Conservation (phyloP, 2,113 vertebrate species). For the Hippocampus abdominalis region DNA sequence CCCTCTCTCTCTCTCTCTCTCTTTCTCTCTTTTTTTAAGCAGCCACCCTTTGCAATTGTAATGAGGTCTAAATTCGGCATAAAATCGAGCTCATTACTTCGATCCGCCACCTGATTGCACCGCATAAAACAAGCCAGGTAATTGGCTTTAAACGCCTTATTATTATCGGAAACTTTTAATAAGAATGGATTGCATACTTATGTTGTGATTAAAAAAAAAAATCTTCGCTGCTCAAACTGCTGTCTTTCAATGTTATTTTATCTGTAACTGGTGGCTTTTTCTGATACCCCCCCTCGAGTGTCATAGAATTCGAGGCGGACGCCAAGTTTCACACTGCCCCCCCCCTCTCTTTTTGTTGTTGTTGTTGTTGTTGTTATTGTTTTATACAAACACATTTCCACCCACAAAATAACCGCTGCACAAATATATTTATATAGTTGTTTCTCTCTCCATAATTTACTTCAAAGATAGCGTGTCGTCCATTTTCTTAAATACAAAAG, state of each 20-base stretch:
- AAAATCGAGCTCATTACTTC: conserved; percentile 99
- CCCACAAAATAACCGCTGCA: conserved; percentile 85
- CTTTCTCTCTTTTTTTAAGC: conserved; percentile 51
- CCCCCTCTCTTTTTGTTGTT: not conserved
- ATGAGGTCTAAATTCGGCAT: conserved; percentile 96
- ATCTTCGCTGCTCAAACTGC: not conserved
- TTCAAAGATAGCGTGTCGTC: conserved; percentile 98
- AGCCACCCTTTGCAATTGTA: conserved; percentile 74
- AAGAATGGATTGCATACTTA: not conserved
- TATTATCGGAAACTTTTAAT: not conserved
- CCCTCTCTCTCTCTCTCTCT: conserved; percentile 10
- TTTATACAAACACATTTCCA: not conserved
- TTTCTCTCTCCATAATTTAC: conserved; percentile 91
- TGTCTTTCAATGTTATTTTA: not conserved
- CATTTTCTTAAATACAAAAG: conserved; percentile 99
- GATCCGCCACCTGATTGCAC: conserved; percentile 94
- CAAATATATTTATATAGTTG: conserved; percentile 74
- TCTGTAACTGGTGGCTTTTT: not conserved
- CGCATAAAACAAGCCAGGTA: conserved; percentile 92
- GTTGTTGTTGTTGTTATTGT: not conserved
- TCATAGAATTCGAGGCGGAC: not conserved
- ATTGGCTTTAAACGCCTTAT: conserved; percentile 84
- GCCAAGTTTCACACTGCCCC: not conserved
- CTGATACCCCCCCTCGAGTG: not conserved
- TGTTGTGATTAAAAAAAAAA: not conserved